Percentiles rank a stretch among this genome's conserved stretches.
Conservation (phyloP, 2,888 invertebrate genomes). For the Cerastis rubricosa region DNA sequence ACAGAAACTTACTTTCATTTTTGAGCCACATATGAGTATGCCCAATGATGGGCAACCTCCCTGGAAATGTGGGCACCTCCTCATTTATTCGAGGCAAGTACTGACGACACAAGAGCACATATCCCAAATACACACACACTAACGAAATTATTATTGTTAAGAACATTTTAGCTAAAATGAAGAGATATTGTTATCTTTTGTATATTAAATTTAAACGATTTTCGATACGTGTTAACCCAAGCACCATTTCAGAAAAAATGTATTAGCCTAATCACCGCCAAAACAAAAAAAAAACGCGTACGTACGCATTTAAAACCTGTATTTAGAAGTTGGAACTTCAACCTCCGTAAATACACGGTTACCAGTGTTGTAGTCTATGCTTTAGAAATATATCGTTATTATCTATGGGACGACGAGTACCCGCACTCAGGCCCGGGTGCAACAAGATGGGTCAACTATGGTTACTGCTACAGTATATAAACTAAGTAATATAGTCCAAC, state of each 20-base stretch:
- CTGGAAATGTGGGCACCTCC: constrained; percentile 19
- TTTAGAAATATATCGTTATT: no score
- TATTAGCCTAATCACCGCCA: no score
- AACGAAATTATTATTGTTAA: constrained; percentile 23
- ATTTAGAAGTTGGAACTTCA: no score
- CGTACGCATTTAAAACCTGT: no score
- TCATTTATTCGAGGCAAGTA: constrained; percentile 16
- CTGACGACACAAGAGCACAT: constrained; percentile 6
- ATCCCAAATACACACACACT: constrained; percentile 4
- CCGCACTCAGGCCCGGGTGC: no score
- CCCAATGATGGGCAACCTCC: constrained; percentile 35
- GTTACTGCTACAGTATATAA: no score
- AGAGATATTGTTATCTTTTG: neutral
- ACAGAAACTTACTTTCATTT: constrained; percentile 23
- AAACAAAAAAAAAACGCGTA: no score
- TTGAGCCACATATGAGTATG: neutral
- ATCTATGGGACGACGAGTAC: no score
- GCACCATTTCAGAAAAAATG: neutral
- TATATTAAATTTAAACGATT: neutral
- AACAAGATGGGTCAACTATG: no score
- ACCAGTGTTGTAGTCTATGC: no score
- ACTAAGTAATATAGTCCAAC: no score
- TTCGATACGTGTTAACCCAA: neutral
- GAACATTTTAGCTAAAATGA: constrained; percentile 19
- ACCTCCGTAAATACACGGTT: no score